phyloP scores from a whole-genome alignment of 1,140 invertebrate genomes.

The Zelostemma sp. region DNA sequence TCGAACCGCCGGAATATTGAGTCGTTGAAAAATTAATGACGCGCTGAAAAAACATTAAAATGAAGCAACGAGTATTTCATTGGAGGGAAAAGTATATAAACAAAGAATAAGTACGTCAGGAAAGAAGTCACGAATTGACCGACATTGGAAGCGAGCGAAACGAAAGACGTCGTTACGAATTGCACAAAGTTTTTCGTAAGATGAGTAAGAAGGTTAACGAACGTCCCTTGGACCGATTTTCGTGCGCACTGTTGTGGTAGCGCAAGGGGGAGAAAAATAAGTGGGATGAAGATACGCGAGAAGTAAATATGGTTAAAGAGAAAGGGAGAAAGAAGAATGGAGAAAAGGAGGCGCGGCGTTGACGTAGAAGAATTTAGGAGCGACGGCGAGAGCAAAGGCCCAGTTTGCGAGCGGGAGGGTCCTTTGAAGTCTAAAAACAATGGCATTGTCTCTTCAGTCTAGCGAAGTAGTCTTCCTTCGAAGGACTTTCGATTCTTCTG shows the following conservation, averaged over 20 bases:
- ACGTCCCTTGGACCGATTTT: slow-evolving; percentile 44
- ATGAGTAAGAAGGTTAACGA: slow-evolving; percentile 37
- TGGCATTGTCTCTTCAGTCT: slow-evolving; percentile 71
- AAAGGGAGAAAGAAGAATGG: slow-evolving; percentile 43
- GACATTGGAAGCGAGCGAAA: too few relatives aligned
- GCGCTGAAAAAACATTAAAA: not conserved
- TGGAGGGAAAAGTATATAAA: not conserved
- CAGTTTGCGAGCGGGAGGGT: slow-evolving; percentile 63
- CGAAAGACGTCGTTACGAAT: too few relatives aligned
- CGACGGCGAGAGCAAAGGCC: slow-evolving; percentile 68
- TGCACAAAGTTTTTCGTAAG: too few relatives aligned
- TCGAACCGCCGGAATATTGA: not conserved
- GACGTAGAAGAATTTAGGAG: slow-evolving; percentile 71
- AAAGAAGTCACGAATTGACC: too few relatives aligned
- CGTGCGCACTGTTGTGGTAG: slow-evolving; percentile 7
- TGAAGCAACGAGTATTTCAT: too few relatives aligned
- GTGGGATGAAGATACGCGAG: slow-evolving; percentile 13
- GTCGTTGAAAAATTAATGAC: not conserved
- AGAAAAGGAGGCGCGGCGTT: slow-evolving; percentile 46
- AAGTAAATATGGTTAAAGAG: slow-evolving; percentile 18
- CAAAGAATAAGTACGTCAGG: too few relatives aligned
- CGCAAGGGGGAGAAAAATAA: slow-evolving; percentile 30
- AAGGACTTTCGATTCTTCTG: slow-evolving; percentile 41
- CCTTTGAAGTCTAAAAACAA: slow-evolving; percentile 72
- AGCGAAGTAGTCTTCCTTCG: slow-evolving; percentile 60